Base-by-base conservation (phyloP, 2,888 invertebrate genomes). In the Ptychoptera contaminata region DNA sequence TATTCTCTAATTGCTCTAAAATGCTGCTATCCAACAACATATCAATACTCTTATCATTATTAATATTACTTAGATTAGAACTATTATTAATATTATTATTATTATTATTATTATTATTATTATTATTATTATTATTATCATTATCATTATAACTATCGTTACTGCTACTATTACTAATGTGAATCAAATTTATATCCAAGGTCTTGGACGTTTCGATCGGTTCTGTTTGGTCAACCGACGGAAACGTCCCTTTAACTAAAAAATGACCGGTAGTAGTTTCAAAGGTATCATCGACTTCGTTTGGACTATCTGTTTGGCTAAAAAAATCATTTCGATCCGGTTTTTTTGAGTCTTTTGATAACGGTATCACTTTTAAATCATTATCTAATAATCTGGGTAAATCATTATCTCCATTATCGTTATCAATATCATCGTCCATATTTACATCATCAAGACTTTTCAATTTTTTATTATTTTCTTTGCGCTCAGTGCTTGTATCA, bases 161-260 rank as follows among this genome's bases (percentile, higher is more conserved):
- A 23, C 4, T 23, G 23, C 23, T 23, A 23, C 23, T 23, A 23
- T 23, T 23, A 23, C 23, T 23, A 23, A 23, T 23, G 23, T 23
- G 23, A 23, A 23, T 23, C 23, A 23, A 23, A 23, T 23, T 23
- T 23, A 38, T 47, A 30, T 48, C 50, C 46, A 47, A 48, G 44
- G 43, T 40, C 35, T 44, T 47, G 43, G 51, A 51, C 51, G 50
- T 48, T 50, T 44, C 53, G 48, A 48, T 40, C 46, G 51, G 47
- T 43, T 51, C 46, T 43, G 37, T 43, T 12, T 23, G 23, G 23
- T 30, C 38, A 45, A 48, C 49, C 48, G 51, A 49, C 42, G 50
- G 51, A 53, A 53, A 53, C 52, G 52, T 50, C 53, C 47, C 46
- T 49, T 49, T 38, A 46, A 36, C 50, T 54, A 52, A 54, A 52